Percentiles rank a stretch among this genome's conserved stretches.
Evolutionary conservation across 2,797 vertebrate species (phyloP).

Genomic region (Cyclura pinguis): DNA sequence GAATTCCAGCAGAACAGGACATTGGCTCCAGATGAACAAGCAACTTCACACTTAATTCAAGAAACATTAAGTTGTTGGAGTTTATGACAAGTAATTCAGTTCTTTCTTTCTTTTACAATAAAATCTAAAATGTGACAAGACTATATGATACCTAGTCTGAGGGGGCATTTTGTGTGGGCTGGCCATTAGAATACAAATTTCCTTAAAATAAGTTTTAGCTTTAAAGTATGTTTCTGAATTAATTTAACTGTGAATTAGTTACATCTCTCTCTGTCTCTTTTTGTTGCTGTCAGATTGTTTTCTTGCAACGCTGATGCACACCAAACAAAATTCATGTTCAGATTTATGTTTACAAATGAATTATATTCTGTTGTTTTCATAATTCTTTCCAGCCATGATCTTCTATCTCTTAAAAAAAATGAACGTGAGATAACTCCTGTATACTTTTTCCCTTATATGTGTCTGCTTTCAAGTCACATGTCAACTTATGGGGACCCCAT

Average conservation of each 20-base stretch:
- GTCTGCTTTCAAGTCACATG: no score
- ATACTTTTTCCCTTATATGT: neutral
- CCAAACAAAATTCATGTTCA: neutral
- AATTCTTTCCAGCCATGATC: neutral
- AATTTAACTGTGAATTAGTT: neutral
- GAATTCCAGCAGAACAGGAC: conserved; percentile 80
- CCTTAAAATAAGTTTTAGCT: neutral
- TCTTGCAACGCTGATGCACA: neutral
- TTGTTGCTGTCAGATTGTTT: neutral
- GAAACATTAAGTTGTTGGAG: conserved; percentile 43
- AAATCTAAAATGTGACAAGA: conserved; percentile 19
- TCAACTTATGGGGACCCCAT: no score
- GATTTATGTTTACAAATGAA: neutral
- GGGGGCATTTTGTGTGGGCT: neutral
- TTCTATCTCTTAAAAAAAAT: neutral
- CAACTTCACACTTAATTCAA: conserved; percentile 65
- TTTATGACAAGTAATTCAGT: conserved; percentile 29
- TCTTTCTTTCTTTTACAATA: neutral
- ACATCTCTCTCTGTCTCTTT: no score
- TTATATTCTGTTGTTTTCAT: neutral
- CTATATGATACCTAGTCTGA: neutral
- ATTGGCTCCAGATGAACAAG: conserved; percentile 71
- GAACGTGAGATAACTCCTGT: neutral
- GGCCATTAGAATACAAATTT: conserved; percentile 26
- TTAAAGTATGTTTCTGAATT: neutral